Evolutionary conservation across 2,797 vertebrate genomes (phyloP), one percentile per base, ranked within the genome.

Genomic region (Cercopithecus petaurista): DNA sequence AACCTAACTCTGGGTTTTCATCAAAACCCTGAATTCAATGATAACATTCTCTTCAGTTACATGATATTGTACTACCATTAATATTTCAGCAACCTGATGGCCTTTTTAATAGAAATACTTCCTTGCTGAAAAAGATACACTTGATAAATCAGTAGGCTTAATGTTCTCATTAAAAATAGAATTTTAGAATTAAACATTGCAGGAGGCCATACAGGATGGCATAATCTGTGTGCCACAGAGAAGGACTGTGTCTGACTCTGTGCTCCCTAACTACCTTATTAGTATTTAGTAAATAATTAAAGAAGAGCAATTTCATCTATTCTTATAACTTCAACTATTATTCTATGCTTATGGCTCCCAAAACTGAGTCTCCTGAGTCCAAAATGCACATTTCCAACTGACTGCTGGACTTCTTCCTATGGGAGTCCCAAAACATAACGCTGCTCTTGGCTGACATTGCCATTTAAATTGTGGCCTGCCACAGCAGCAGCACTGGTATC

Each of bases 131-230:
- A 97, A 96, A 94, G 30, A 75, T 88, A 79, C 80, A 93, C 88
- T 94, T 95, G 79, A 95, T 97, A 95, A 94, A 97, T 94, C 73
- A 89, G 89, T 64, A 73, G 86, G 83, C 86, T 97, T 97, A 96
- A 84, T 95, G 26, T 86, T 93, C 92, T 97, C 96, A 96, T 95
- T 97, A 97, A 95, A 97, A 97, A 97, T 92, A 92, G 75, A 98
- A 91, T 88, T 97, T 96, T 96, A 96, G 95, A 96, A 96, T 96
- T 92, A 95, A 95, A 92, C 55, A 73, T 91, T 80, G 0, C 52
- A 79, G 95, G 61, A 87, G 8, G 94, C 70, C 72, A 57, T 15
- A 80, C 19, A 41, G 81, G 73, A 92, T 41, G 67, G 57, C 17
- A 73, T 88, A 95, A 93, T 90, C 96, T 19, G 4, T 41, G 64